A percentile compares a stretch with the other conserved stretches of the same genome.
Conservation (phyloP, 2,113 vertebrate species). For the Abramis brama region DNA sequence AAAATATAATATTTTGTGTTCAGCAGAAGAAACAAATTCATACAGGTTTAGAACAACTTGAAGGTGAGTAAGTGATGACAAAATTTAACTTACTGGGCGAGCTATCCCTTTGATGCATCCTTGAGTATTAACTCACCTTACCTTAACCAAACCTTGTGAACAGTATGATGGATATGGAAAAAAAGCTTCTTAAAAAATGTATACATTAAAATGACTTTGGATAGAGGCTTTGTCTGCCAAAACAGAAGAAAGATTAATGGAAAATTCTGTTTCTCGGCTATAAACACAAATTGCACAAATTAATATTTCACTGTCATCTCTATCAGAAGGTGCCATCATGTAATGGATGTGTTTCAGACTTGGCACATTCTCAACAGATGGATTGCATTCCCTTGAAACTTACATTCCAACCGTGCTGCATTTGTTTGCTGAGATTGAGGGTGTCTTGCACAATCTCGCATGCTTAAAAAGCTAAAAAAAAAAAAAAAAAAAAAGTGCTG, state of each 20-base stretch:
- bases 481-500: background rate
- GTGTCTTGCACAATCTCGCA: conserved; percentile 23
- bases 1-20: no score
- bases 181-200: background rate
- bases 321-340: conserved; percentile 11
- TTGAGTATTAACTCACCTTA: background rate
- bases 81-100: no score
- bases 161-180: conserved; percentile 3
- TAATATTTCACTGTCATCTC: conserved; percentile 15
- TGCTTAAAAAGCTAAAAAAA: conserved; percentile 12
- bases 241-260: background rate
- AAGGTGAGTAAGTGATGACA: no score
- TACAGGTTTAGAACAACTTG: no score
- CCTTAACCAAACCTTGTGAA: background rate
- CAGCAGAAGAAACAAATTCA: no score
- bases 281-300: conserved; percentile 16
- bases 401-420: conserved; percentile 27
- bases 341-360: conserved; percentile 17
- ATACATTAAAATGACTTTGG: background rate
- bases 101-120: background rate
- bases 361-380: conserved; percentile 38
- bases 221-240: background rate
- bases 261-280: background rate
- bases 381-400: conserved; percentile 31
- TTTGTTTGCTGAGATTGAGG: conserved; percentile 24